phyloP scores from a whole-genome alignment of 35 echinoderm and acorn worm genomes.

The Stichopus chloronotus region DNA sequence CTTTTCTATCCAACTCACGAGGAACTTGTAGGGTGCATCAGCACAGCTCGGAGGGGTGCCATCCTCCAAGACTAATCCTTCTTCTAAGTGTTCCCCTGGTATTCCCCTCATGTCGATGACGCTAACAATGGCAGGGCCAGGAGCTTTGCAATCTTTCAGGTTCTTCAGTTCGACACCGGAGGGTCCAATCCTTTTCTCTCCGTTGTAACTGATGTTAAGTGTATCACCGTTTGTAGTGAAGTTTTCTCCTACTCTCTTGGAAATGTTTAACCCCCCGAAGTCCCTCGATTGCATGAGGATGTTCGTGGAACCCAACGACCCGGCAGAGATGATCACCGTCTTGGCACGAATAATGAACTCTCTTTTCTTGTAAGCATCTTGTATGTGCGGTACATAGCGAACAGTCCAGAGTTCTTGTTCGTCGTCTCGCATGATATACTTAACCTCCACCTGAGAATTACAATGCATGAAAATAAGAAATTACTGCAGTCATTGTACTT shows the following conservation, averaged over 20 bases:
- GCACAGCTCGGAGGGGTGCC: constrained; percentile 66
- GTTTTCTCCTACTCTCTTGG: constrained; percentile 58
- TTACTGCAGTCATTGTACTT: too few relatives aligned
- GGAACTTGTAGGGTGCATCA: constrained; percentile 71
- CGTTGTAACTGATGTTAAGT: constrained; percentile 82
- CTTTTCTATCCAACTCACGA: constrained; percentile 67
- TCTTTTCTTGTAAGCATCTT: constrained; percentile 60
- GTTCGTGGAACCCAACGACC: constrained; percentile 72
- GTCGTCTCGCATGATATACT: constrained; percentile 54
- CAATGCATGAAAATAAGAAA: too few relatives aligned
- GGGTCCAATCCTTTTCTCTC: constrained; percentile 58
- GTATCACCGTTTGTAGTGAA: constrained; percentile 83
- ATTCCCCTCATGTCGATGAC: constrained; percentile 68
- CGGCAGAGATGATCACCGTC: constrained; percentile 72
- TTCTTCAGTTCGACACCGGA: constrained; percentile 64
- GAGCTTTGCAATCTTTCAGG: constrained; percentile 53
- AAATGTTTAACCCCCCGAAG: constrained; percentile 61
- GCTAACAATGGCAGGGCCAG: constrained; percentile 59
- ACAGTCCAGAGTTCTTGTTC: constrained; percentile 54
- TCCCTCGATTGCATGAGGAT: constrained; percentile 69
- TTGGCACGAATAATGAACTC: constrained; percentile 61
- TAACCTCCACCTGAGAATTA: constrained; percentile 68
- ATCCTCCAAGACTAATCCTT: constrained; percentile 73
- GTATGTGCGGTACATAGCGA: constrained; percentile 61
- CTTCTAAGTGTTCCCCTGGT: constrained; percentile 51